phyloP scores from a whole-genome alignment of 2,888 invertebrate species.

The Aporophyla nigra region DNA sequence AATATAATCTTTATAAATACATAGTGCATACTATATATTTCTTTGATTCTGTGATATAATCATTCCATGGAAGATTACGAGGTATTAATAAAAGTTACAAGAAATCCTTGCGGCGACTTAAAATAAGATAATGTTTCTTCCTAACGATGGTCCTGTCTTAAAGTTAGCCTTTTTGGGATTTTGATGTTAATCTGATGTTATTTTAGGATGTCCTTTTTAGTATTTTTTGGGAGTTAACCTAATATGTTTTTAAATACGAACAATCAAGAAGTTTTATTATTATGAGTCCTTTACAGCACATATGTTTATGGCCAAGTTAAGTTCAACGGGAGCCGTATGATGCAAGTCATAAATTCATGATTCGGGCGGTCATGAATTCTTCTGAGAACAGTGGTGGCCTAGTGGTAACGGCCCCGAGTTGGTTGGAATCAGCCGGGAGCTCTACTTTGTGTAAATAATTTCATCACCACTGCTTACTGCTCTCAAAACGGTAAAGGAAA shows the following conservation, averaged over 20 bases:
- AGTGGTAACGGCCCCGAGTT: too few relatives aligned
- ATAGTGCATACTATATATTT: conserved; percentile 7
- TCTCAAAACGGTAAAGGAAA: too few relatives aligned
- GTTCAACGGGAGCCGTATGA: neutral
- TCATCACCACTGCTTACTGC: too few relatives aligned
- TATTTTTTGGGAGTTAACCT: conserved; percentile 9
- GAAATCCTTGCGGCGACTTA: conserved; percentile 26
- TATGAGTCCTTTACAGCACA: neutral
- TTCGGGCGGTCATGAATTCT: too few relatives aligned
- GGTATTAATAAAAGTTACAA: conserved; percentile 26
- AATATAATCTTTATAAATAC: neutral
- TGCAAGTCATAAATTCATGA: neutral
- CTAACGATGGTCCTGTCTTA: conserved; percentile 32
- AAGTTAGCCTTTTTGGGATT: conserved; percentile 43
- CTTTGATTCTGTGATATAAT: conserved; percentile 36
- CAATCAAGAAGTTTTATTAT: neutral
- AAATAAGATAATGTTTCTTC: conserved; percentile 26
- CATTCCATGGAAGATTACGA: conserved; percentile 44
- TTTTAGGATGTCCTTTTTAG: conserved; percentile 6
- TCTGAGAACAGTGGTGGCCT: too few relatives aligned
- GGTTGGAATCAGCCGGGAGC: too few relatives aligned
- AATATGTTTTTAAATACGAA: conserved; percentile 24
- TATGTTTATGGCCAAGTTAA: neutral
- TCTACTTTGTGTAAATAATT: too few relatives aligned
- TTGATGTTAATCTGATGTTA: conserved; percentile 21